A percentile compares a stretch with the other conserved stretches of the same genome.
Evolutionary conservation across 1,140 invertebrate species (phyloP).

Genomic region (Phortica variegata): DNA sequence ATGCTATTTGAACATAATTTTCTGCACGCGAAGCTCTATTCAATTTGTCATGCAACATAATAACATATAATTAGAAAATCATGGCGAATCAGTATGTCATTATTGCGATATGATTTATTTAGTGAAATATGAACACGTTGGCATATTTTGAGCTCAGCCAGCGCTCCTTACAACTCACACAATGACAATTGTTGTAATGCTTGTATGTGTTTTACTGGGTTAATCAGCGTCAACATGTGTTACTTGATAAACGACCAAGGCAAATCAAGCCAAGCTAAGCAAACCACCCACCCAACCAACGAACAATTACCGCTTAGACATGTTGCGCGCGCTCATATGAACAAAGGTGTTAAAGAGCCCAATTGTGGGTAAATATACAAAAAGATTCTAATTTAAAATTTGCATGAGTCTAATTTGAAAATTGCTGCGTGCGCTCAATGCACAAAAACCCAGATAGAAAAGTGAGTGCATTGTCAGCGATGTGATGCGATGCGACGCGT

Average conservation of each 20-base stretch:
- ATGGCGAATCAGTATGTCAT: background rate
- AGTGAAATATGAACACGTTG: conserved; percentile 22
- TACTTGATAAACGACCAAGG: conserved; percentile 28
- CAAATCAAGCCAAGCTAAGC: too few species aligned
- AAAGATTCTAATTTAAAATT: conserved; percentile 30
- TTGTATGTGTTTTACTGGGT: conserved; percentile 26
- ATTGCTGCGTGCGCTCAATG: conserved; percentile 21
- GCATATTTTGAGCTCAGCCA: too few species aligned
- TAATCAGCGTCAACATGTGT: conserved; percentile 32
- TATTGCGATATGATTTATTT: conserved; percentile 17
- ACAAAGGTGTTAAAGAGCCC: background rate
- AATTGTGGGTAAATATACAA: conserved; percentile 32
- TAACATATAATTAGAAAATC: background rate
- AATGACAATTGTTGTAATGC: conserved; percentile 6
- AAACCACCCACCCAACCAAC: background rate
- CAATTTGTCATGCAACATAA: too few species aligned
- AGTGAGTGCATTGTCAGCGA: background rate
- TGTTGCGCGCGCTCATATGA: too few species aligned
- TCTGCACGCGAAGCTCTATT: too few species aligned
- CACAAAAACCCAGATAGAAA: too few species aligned
- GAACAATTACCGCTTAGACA: conserved; percentile 2
- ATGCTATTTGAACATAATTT: too few species aligned
- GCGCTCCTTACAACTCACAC: too few species aligned
- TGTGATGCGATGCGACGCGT: background rate
- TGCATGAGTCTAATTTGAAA: conserved; percentile 50